These are phyloP conservation scores for Pseudochromis fuscus DNA, from an alignment of 2,797 vertebrate species.

Conservation along the genomic window DNA sequence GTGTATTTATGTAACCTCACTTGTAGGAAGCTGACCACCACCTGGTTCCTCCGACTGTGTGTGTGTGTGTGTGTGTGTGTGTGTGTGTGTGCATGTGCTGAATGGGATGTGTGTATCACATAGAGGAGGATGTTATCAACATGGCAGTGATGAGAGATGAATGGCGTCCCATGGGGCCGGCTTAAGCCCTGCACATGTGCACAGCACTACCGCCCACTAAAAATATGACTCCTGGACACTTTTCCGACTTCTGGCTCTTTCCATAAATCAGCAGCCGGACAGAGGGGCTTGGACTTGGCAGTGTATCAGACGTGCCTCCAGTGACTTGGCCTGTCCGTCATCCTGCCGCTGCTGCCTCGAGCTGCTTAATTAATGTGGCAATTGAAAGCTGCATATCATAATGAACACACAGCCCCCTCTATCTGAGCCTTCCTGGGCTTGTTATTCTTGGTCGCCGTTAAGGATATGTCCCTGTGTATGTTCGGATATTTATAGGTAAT, in stretches of 20 bases:
- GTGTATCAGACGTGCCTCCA: constrained; percentile 77
- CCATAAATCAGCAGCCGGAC: constrained; percentile 83
- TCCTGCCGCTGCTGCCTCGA: constrained; percentile 75
- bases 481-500: constrained; percentile 85
- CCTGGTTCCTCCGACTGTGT: constrained; percentile 59
- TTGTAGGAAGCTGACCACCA: constrained; percentile 75
- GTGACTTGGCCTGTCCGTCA: constrained; percentile 83
- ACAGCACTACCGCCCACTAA: constrained; percentile 67
- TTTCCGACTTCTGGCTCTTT: constrained; percentile 74
- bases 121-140: constrained; percentile 86
- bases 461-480: constrained; percentile 74
- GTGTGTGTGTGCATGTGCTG: constrained; percentile 51
- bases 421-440: constrained; percentile 77
- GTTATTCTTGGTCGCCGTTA: constrained; percentile 84
- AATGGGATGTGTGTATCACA: constrained; percentile 75
- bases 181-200: constrained; percentile 82
- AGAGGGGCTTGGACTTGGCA: constrained; percentile 77
- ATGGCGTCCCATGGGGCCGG: constrained; percentile 75
- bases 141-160: constrained; percentile 85
- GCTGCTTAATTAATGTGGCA: constrained; percentile 86
- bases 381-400: constrained; percentile 83
- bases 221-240: constrained; percentile 82
- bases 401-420: constrained; percentile 84
- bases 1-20: constrained; percentile 84
- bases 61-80: constrained; percentile 50